phyloP scores from a whole-genome alignment of 2,113 vertebrate genomes.

The Clupea harengus region DNA sequence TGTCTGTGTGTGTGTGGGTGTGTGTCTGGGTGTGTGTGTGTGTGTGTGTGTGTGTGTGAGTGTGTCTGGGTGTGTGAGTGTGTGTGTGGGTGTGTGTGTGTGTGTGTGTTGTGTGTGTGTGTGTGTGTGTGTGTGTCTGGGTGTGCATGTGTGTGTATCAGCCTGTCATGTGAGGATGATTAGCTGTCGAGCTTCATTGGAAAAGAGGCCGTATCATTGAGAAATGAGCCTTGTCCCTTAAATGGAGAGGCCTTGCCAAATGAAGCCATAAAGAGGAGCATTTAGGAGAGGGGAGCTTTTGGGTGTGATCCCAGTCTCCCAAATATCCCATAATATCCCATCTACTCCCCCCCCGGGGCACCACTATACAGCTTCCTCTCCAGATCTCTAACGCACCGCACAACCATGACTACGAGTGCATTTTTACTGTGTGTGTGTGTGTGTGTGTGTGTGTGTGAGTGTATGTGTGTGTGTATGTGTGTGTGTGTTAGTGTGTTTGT shows the following conservation, averaged over 20 bases:
- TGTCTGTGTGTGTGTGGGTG: not conserved
- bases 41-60: not conserved
- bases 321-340: slow-evolving; percentile 8
- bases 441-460: not conserved
- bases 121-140: not conserved
- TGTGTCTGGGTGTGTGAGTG: not conserved
- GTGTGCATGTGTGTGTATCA: not conserved
- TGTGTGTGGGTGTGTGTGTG: not conserved
- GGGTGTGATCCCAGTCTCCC: slow-evolving; percentile 32
- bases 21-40: not conserved
- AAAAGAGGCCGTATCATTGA: slow-evolving; percentile 27
- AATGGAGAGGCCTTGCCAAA: slow-evolving; percentile 42
- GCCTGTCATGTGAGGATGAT: too few relatives aligned
- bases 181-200: too few relatives aligned
- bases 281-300: not conserved
- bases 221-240: slow-evolving; percentile 33
- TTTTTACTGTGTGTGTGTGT: not conserved
- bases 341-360: not conserved
- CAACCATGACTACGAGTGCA: not conserved
- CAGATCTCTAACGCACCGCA: not conserved
- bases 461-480: not conserved
- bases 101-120: not conserved
- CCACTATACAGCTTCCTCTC: slow-evolving; percentile 23
- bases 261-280: slow-evolving; percentile 33
- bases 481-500: not conserved